These are phyloP conservation scores for crab-eating macaque (Macaca fascicularis) DNA, from an alignment of 2,113 vertebrate species.

Conservation along the genomic window T2T-MFA8v1.1 NC_088380.1:142520001-142520500, in stretches of 20 bases:
- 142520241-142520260: neutral
- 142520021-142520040: neutral
- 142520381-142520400: neutral
- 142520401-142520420: neutral
- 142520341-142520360: constrained; percentile 13
- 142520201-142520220: neutral
- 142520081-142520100: neutral
- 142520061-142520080: neutral
- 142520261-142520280: neutral
- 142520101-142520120: neutral
- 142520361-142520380: constrained; percentile 30
- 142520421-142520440: constrained; percentile 3
- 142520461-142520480: neutral
- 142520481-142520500: neutral
- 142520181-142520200: neutral
- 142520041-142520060: neutral
- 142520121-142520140: neutral
- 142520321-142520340: neutral
- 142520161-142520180: neutral
- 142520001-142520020: neutral
- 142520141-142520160: neutral
- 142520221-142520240: neutral
- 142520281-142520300: neutral
- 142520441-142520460: neutral
- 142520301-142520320: neutral